These are phyloP conservation scores for Oithona nana DNA, from an alignment of 2,888 invertebrate species.

Conservation along the genomic window DNA sequence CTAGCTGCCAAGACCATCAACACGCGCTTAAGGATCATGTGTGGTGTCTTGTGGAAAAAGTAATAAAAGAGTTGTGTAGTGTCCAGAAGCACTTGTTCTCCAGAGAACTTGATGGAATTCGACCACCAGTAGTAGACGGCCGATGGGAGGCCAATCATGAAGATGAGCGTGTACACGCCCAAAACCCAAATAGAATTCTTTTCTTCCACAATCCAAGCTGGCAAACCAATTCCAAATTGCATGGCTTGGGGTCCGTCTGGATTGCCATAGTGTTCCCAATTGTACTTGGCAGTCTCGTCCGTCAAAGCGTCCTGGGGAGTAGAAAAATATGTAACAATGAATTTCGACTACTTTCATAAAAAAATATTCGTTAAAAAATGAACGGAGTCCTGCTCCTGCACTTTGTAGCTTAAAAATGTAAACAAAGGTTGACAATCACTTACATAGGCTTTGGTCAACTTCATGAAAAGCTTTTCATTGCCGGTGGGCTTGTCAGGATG, in stretches of 20 bases:
- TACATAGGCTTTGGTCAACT: constrained; percentile 66
- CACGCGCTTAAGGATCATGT: constrained; percentile 81
- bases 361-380: too few species aligned
- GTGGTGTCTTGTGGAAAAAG: constrained; percentile 86
- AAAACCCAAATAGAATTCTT: constrained; percentile 97
- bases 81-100: constrained; percentile 75
- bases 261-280: constrained; percentile 98
- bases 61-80: constrained; percentile 93
- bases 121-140: constrained; percentile 89
- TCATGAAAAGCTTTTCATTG: constrained; percentile 92
- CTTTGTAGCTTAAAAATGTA: too few species aligned
- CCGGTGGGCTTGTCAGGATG: constrained; percentile 98
- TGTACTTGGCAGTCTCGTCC: constrained; percentile 86
- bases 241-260: constrained; percentile 98
- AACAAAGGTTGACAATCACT: too few species aligned
- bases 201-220: constrained; percentile 98
- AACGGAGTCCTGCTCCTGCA: too few species aligned
- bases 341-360: too few species aligned
- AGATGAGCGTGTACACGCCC: constrained; percentile 80
- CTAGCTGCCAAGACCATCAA: constrained; percentile 93
- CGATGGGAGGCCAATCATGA: constrained; percentile 60
- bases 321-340: too few species aligned
- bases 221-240: constrained; percentile 96
- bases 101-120: constrained; percentile 84
- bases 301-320: constrained; percentile 87